A percentile compares a stretch with the other conserved stretches of the same genome.
Evolutionary conservation across 2,888 invertebrate genomes (phyloP).

Genomic region (Oscheius sp.): DNA sequence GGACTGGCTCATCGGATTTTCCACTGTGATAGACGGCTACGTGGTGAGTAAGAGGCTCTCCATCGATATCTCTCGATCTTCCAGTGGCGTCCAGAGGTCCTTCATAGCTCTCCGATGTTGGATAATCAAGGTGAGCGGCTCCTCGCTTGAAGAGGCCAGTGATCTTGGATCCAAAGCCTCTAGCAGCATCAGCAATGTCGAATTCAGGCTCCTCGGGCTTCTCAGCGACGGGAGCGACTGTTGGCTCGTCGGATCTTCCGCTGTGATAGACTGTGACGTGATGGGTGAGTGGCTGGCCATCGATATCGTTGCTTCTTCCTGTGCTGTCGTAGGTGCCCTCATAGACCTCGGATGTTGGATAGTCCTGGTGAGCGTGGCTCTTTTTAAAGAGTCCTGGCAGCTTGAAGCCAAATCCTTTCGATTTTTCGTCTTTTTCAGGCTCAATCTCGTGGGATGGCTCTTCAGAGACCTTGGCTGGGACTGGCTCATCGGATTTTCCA

Average conservation of each 20-base stretch:
- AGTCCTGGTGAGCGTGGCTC: constrained; percentile 44
- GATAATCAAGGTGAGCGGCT: constrained; percentile 12
- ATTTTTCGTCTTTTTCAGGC: neutral
- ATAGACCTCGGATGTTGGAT: constrained; percentile 38
- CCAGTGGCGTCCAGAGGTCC: constrained; percentile 34
- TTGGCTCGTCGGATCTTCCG: constrained; percentile 32
- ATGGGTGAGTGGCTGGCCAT: constrained; percentile 32
- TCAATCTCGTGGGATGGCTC: constrained; percentile 5
- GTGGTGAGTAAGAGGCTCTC: constrained; percentile 34
- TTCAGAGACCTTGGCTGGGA: neutral
- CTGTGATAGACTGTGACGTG: constrained; percentile 43
- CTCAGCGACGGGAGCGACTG: constrained; percentile 1
- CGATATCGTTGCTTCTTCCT: constrained; percentile 21
- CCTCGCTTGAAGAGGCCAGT: constrained; percentile 1
- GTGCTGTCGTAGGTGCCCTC: constrained; percentile 37
- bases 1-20: constrained; percentile 25
- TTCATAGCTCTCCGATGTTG: constrained; percentile 29
- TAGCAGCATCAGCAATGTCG: constrained; percentile 16
- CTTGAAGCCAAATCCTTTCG: constrained; percentile 18
- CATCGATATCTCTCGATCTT: constrained; percentile 30
- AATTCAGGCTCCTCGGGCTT: constrained; percentile 32
- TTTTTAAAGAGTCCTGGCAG: constrained; percentile 47
- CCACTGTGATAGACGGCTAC: constrained; percentile 42
- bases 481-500: constrained; percentile 24
- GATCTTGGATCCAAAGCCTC: neutral